Evolutionary conservation across 2,888 invertebrate genomes (phyloP).

Genomic region (Metalampra italica): DNA sequence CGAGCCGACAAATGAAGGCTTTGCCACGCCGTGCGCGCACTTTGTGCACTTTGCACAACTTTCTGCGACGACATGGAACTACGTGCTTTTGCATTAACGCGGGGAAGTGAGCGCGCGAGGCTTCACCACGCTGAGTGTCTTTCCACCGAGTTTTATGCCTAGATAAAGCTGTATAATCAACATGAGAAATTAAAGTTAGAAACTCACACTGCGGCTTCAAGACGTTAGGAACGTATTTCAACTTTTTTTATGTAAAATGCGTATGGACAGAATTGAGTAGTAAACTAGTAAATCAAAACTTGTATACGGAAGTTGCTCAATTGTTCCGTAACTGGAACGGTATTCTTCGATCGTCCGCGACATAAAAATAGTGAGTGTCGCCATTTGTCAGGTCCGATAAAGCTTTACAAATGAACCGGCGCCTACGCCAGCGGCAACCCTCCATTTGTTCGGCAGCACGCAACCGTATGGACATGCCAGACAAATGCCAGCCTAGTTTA

Average conservation of each 20-base stretch:
- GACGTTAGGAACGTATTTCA: slow-evolving; percentile 15
- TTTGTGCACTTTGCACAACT: slow-evolving; percentile 75
- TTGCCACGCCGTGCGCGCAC: slow-evolving; percentile 70
- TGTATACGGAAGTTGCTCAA: slow-evolving; percentile 22
- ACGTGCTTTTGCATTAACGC: slow-evolving; percentile 75
- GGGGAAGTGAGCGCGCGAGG: slow-evolving; percentile 55
- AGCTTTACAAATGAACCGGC: slow-evolving; percentile 69
- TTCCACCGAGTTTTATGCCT: slow-evolving; percentile 64
- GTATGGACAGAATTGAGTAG: slow-evolving; percentile 3
- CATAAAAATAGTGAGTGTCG: slow-evolving; percentile 63
- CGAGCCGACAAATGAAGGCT: slow-evolving; percentile 78
- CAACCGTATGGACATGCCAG: slow-evolving; percentile 52
- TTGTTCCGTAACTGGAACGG: slow-evolving; percentile 30
- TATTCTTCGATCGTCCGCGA: slow-evolving; percentile 52
- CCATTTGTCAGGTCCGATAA: slow-evolving; percentile 67
- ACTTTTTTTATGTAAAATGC: slow-evolving; percentile 10
- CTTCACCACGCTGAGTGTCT: slow-evolving; percentile 64
- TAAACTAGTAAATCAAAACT: slow-evolving; percentile 15
- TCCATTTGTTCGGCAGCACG: slow-evolving; percentile 60
- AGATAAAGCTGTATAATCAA: slow-evolving; percentile 68
- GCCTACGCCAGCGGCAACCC: slow-evolving; percentile 52
- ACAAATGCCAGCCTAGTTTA: slow-evolving; percentile 52
- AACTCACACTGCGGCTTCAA: slow-evolving; percentile 24
- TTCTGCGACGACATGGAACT: slow-evolving; percentile 71
- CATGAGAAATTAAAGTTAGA: slow-evolving; percentile 46